Evolutionary conservation across 2,113 vertebrate species (phyloP), one percentile per base, ranked within the genome.

Genomic region (Phycodurus eques): DNA sequence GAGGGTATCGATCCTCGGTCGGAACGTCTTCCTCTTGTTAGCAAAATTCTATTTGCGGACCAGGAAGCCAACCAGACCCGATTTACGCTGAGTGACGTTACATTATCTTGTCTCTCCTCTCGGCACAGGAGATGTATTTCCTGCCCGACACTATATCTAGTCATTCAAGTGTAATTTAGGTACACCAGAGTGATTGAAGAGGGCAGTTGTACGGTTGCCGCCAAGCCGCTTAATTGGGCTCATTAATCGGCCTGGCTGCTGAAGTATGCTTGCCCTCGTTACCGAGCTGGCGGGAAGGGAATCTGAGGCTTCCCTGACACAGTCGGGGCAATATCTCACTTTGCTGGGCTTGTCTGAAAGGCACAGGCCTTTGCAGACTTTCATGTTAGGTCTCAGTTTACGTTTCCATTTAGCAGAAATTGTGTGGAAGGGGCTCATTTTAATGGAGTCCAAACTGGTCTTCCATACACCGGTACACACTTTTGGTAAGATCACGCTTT

Each of bases 41-140:
- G 92, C 91, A 92, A 80, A 89, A 77, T 83, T 88, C 86, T 91
- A 92, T 92, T 92, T 91, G 78, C 87, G 85, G 84, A 82, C 82
- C 84, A 87, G 89, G 82, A 87, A 90, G 87, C 81, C 88, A 83
- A 83, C 74, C n/a, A 90, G 84, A 83, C 69, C 81, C 80, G 85
- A 87, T 85, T 88, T 86, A 79, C 3, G 14, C 81, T 76, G 82
- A 82, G 78, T 84, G 85, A 80, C 88, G 83, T 83, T 83, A 81
- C 76, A 80, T 83, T 79, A 84, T 66, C 81, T 75, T 35, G 78
- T 81, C 78, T 85, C 78, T 76, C 70, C 74, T 75, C 43, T 20
- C 5, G 63, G 53, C 61, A 65, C 53, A 56, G 33, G 68, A 68
- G 71, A 85, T 90, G 84, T 82, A 85, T 90, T 88, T 77, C 78